phyloP scores from a whole-genome alignment of 2,797 vertebrate genomes.

The Vireo griseus region DNA sequence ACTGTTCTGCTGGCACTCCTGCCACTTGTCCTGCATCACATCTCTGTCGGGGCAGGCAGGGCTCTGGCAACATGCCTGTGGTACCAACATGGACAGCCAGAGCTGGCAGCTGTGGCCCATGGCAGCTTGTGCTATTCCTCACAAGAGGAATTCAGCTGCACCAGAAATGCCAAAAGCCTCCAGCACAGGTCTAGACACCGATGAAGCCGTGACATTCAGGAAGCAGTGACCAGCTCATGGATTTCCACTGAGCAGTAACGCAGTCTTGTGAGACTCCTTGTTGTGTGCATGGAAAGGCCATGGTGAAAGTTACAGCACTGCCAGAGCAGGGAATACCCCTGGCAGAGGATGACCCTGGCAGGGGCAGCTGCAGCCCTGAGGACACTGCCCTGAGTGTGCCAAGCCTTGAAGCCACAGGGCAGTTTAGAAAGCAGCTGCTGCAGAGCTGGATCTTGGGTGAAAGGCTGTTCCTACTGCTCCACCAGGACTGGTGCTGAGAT shows the following conservation, averaged over 20 bases:
- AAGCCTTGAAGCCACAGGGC: neutral
- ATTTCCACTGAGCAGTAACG: neutral
- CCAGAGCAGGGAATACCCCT: neutral
- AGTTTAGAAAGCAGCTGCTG: neutral
- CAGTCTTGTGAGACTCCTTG: neutral
- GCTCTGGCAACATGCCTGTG: accelerated
- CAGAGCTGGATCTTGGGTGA: neutral
- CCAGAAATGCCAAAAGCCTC: neutral
- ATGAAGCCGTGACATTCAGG: neutral
- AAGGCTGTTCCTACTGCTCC: neutral
- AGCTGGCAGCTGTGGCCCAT: neutral
- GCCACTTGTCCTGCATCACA: neutral
- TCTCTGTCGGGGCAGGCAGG: neutral
- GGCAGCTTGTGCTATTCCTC: neutral
- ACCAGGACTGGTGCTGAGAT: neutral
- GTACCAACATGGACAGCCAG: accelerated
- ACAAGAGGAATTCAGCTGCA: neutral
- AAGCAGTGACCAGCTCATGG: neutral
- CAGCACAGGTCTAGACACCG: neutral
- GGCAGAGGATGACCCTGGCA: neutral
- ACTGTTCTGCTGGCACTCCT: neutral
- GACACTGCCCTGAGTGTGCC: neutral
- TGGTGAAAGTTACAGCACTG: neutral
- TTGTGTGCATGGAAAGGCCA: neutral
- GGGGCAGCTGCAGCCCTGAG: neutral